Percentiles rank a stretch among this genome's conserved stretches.
These are phyloP conservation scores for Neotragus pygmaeus DNA, from an alignment of 2,113 vertebrate species.

Conservation along the genomic window DNA sequence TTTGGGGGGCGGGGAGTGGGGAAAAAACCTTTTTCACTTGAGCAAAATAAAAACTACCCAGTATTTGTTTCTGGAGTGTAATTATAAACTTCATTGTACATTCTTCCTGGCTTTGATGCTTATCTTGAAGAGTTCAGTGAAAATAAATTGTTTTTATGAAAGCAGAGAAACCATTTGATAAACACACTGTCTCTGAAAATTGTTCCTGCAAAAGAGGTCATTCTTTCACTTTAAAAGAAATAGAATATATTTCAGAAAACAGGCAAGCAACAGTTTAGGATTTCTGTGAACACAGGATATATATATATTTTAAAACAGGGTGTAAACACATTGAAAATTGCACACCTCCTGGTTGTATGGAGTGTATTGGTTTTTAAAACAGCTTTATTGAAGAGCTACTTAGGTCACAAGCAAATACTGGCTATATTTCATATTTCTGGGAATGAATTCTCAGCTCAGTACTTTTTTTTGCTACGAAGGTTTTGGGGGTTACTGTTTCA, in stretches of 20 bases:
- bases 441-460: conserved; percentile 37
- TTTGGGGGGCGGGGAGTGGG: background rate
- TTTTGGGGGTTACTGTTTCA: background rate
- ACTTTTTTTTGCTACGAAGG: background rate
- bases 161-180: conserved; percentile 83
- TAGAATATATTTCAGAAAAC: conserved; percentile 79
- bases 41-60: conserved; percentile 74
- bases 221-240: conserved; percentile 81
- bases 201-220: conserved; percentile 83
- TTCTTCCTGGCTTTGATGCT: conserved; percentile 80
- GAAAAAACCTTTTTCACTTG: conserved; percentile 59
- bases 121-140: conserved; percentile 83
- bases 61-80: conserved; percentile 81
- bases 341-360: conserved; percentile 26
- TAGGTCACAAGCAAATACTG: conserved; percentile 31
- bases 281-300: conserved; percentile 70
- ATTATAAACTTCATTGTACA: conserved; percentile 84
- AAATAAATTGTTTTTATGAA: conserved; percentile 87
- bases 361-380: conserved; percentile 50
- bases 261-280: conserved; percentile 74
- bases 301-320: conserved; percentile 69
- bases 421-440: conserved; percentile 20
- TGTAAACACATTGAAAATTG: conserved; percentile 79
- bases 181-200: conserved; percentile 83
- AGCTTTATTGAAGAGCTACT: conserved; percentile 45